These are phyloP conservation scores for Picathartes gymnocephalus DNA, from an alignment of 2,113 vertebrate species.

Conservation along the genomic window DNA sequence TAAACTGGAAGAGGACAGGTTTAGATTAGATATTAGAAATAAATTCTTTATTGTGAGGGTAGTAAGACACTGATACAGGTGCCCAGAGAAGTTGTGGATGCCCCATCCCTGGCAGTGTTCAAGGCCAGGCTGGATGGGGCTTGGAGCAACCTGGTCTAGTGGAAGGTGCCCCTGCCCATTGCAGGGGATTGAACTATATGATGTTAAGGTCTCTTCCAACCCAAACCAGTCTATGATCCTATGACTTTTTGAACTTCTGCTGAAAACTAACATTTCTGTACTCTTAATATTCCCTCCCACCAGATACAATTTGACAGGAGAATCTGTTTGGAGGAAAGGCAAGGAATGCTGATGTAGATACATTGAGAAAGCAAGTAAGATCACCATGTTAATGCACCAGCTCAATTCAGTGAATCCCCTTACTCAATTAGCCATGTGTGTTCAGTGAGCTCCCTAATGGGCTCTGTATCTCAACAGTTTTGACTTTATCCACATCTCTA, in stretches of 20 bases:
- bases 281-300: background rate
- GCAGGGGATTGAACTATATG: background rate
- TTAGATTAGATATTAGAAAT: background rate
- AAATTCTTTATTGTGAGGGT: background rate
- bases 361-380: background rate
- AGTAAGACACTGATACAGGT: background rate
- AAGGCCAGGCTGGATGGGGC: background rate
- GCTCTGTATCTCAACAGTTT: background rate
- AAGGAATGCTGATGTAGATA: background rate
- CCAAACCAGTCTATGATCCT: background rate
- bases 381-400: background rate
- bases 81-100: background rate
- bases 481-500: background rate
- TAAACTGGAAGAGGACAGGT: background rate
- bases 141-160: background rate
- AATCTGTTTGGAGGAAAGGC: background rate
- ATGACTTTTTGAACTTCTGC: background rate
- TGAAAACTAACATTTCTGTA: background rate
- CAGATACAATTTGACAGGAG: background rate
- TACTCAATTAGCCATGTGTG: background rate
- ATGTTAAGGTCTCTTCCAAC: background rate
- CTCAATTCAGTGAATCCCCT: background rate
- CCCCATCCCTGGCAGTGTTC: background rate
- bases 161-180: background rate
- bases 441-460: background rate